These are phyloP conservation scores for Parauchenoglanis punctatus DNA, from an alignment of 2,797 vertebrate genomes.

Conservation along the genomic window DNA sequence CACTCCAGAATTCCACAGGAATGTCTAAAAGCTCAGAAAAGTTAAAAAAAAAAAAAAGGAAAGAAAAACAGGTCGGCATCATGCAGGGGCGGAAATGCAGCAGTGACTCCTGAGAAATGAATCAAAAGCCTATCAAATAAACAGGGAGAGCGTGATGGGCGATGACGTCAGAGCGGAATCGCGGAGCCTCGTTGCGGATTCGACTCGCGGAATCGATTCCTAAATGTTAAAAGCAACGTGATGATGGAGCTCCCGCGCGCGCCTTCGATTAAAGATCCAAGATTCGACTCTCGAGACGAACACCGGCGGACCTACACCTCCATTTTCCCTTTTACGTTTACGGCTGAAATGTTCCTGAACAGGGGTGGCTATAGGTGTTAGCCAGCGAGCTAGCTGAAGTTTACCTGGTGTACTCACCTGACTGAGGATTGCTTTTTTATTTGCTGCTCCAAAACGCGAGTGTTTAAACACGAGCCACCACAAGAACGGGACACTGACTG, in stretches of 20 bases:
- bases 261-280: neutral
- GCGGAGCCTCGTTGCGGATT: neutral
- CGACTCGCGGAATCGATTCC: neutral
- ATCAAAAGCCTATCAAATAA: neutral
- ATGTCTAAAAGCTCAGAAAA: neutral
- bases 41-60: no score
- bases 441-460: neutral
- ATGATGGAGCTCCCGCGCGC: neutral
- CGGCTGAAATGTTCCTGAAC: no score
- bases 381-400: constrained; percentile 22
- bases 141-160: neutral
- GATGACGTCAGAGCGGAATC: constrained; percentile 1
- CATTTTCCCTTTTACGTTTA: neutral
- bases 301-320: neutral
- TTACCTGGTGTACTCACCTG: constrained; percentile 47
- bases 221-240: neutral
- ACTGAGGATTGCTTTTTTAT: neutral
- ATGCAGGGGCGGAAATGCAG: neutral
- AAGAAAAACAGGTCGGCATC: neutral
- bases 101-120: neutral
- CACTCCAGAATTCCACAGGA: neutral
- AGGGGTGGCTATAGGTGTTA: neutral
- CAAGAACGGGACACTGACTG: neutral
- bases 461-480: neutral
- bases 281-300: neutral